Conservation (phyloP, 2,113 vertebrate genomes). For the Alligator mississippiensis region DNA sequence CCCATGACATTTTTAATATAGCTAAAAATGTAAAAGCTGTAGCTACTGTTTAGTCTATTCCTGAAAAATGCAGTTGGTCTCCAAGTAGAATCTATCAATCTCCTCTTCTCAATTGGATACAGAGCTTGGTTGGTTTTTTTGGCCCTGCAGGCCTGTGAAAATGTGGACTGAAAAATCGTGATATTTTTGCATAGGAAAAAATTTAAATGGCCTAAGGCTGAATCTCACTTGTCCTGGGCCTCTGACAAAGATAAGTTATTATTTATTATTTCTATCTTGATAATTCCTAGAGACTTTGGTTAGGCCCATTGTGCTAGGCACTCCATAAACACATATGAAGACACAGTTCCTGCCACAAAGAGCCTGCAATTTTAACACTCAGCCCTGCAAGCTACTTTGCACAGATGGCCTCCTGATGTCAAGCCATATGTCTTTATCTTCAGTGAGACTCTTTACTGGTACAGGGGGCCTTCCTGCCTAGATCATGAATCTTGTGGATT, state of each 20-base stretch:
- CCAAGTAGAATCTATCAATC: background rate
- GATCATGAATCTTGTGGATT: no score
- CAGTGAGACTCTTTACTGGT: background rate
- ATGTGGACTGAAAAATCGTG: background rate
- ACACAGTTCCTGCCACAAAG: no score
- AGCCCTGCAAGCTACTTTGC: background rate
- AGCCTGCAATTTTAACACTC: background rate
- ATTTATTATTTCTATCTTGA: background rate
- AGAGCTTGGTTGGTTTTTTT: background rate
- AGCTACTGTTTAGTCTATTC: background rate
- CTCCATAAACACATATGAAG: background rate
- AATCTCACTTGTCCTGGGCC: background rate
- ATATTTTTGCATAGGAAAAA: background rate
- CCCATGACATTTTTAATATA: background rate
- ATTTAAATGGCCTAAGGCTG: background rate
- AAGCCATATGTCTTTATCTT: background rate
- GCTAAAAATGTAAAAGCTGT: background rate
- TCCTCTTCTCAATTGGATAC: background rate
- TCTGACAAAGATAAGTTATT: background rate
- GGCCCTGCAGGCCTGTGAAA: background rate
- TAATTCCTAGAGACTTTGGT: background rate
- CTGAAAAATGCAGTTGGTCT: background rate
- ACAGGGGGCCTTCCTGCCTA: no score
- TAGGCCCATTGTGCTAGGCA: background rate
- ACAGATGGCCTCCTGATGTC: background rate